phyloP scores from a whole-genome alignment of 2,113 vertebrate species.

The Podilymbus podiceps region DNA sequence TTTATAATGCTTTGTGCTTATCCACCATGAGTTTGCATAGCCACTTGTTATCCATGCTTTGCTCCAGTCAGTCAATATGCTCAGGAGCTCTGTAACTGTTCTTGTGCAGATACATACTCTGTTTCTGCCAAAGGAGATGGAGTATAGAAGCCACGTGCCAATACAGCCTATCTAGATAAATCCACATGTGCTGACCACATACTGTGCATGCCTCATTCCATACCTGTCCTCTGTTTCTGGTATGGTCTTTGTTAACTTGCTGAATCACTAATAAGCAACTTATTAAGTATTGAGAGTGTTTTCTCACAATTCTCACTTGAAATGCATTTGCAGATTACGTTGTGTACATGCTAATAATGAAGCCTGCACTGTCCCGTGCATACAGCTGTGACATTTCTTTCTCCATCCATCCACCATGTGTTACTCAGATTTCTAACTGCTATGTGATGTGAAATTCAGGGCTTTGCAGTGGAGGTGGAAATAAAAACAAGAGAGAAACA shows the following conservation, averaged over 20 bases:
- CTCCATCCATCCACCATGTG: not conserved
- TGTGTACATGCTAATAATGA: not conserved
- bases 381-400: not conserved
- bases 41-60: not conserved
- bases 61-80: not conserved
- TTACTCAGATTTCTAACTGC: not conserved
- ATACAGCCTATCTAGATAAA: not conserved
- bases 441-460: not conserved
- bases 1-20: not conserved
- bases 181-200: not conserved
- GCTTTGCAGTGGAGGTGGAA: not conserved
- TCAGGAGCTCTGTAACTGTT: not conserved
- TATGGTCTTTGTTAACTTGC: not conserved
- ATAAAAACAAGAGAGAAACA: not conserved
- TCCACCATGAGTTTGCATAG: not conserved
- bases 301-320: not conserved
- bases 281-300: not conserved
- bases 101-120: not conserved
- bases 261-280: not conserved
- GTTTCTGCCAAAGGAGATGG: not conserved
- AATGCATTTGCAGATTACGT: not conserved
- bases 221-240: not conserved
- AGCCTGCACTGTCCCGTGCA: not conserved
- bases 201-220: not conserved
- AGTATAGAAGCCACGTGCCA: rapidly evolving